These are phyloP conservation scores for Luffia ferchaultella DNA, from an alignment of 2,888 invertebrate species.

Conservation along the genomic window DNA sequence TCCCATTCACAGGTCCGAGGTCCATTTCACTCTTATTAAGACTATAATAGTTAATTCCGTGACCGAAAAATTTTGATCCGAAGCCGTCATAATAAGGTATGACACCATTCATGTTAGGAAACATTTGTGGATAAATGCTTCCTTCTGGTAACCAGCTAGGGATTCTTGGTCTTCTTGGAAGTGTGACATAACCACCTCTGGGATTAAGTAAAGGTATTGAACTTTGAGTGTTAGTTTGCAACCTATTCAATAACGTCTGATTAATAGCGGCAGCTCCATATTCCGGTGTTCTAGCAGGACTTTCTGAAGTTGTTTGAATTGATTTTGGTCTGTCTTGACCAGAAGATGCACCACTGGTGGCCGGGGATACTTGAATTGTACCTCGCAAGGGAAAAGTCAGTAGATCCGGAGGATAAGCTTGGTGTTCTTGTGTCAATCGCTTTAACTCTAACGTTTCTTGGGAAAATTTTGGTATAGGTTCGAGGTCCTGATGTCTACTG, in stretches of 20 bases:
- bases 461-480: constrained; percentile 57
- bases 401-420: constrained; percentile 82
- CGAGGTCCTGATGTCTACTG: constrained; percentile 66
- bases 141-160: constrained; percentile 72
- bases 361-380: constrained; percentile 60
- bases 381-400: constrained; percentile 75
- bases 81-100: constrained; percentile 78
- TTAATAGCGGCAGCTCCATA: constrained; percentile 38
- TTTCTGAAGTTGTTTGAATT: constrained; percentile 19
- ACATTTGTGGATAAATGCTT: constrained; percentile 44
- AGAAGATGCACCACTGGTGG: constrained; percentile 25
- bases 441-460: constrained; percentile 55
- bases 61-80: constrained; percentile 84
- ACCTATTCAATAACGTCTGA: constrained; percentile 21
- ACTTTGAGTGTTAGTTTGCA: constrained; percentile 70
- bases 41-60: constrained; percentile 79
- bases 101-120: constrained; percentile 51
- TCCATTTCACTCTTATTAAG: constrained; percentile 75
- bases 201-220: constrained; percentile 67
- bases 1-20: constrained; percentile 59
- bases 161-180: constrained; percentile 80
- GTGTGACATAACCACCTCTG: constrained; percentile 84
- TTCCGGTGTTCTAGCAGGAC: constrained; percentile 47
- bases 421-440: constrained; percentile 52
- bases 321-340: constrained; percentile 16